Conservation (phyloP, 2,113 vertebrate species). For the Anguilla japonica region DNA sequence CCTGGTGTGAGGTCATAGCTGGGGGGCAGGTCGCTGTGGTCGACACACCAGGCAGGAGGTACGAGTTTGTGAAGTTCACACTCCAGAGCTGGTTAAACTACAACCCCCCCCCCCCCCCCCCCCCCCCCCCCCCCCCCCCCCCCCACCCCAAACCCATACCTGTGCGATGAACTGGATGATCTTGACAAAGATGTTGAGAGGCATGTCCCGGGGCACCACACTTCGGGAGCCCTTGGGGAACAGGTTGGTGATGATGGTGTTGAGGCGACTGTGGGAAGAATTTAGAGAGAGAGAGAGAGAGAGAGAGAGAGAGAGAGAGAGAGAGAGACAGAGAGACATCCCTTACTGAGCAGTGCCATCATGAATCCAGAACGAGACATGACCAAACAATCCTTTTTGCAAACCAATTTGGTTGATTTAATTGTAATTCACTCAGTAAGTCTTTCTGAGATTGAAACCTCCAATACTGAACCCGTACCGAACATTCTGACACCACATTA, state of each 20-base stretch:
- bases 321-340: background rate
- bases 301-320: no score
- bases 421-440: no score
- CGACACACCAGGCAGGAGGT: background rate
- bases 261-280: conserved; percentile 81
- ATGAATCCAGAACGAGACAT: background rate
- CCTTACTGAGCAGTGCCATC: background rate
- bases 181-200: conserved; percentile 97
- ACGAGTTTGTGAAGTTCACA: background rate
- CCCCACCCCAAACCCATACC: conserved; percentile 59
- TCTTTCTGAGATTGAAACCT: no score
- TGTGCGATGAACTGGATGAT: conserved; percentile 99
- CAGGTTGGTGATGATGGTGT: conserved; percentile 92
- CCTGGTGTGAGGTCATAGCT: background rate
- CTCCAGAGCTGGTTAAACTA: background rate
- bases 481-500: no score
- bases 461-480: no score
- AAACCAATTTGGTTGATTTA: no score
- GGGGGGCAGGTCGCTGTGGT: background rate
- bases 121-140: no score
- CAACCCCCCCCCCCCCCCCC: no score
- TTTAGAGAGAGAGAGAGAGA: background rate
- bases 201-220: conserved; percentile 96
- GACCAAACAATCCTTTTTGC: background rate
- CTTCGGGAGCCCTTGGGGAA: conserved; percentile 97